Evolutionary conservation across 2,888 invertebrate genomes (phyloP), one percentile per base, ranked within the genome.

Genomic region (Poecilus cupreus): DNA sequence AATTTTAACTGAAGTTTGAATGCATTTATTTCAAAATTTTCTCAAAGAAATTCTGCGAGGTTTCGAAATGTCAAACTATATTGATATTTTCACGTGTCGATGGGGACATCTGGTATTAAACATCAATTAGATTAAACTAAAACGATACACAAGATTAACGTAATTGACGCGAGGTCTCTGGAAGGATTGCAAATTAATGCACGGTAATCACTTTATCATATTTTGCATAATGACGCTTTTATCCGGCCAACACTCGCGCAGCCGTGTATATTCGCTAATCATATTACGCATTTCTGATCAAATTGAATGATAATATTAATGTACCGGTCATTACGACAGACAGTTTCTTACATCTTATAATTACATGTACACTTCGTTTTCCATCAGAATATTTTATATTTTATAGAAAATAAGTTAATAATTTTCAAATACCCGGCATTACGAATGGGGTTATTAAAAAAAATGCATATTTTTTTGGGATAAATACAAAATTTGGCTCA

Each of bases 171-270:
- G 32, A 49, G 49, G 32, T 3, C 74, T 75, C 22, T 22, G 18
- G 74, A 75, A 75, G 49, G 74, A 75, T 75, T 49, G 46, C 49
- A 49, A 51, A 75, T 75, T 75, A 75, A 75, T 75, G 74, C 49
- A 75, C 46, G 46, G 24, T 75, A 75, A 75, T 75, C 49, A 51
- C 51, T 18, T 75, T 51, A 75, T 75, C 49, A 49, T 26, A 75
- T 51, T 75, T 75, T 75, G 74, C 74, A 75, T 75, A 75, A 75
- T 75, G 74, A 75, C 18, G 74, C 74, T 75, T 75, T 49, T 46
- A 75, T 75, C 74, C 22, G 32, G 6, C 18, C 18, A 4, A 18
- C 54, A 18, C 6, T 54, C 8, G 16, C 18, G 18, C 10, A 39
- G 13, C 39, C 68, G 16, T 68, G 37, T 68, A 22, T 68, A 68